Base-by-base conservation (phyloP, 1,140 invertebrate species). In the Dendroctonus valens region DNA sequence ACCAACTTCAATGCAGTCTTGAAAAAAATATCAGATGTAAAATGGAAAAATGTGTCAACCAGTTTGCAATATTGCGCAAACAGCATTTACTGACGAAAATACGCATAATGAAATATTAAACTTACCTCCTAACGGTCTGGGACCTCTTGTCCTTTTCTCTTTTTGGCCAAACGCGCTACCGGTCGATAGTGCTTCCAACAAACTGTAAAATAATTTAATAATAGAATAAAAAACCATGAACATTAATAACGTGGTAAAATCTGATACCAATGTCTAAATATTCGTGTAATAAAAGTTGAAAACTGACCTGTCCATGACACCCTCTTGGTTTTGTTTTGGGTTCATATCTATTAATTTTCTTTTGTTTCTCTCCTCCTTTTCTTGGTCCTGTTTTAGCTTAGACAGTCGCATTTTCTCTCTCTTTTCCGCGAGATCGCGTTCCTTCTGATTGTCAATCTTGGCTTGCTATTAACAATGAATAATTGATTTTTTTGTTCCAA, bases 261-360 rank as follows among this genome's bases (percentile, higher is more conserved):
- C 3, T 3, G 26, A 26, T 26, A 26, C 26, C 1, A 1, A 26
- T 26, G 1, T 26, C 1, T 3, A 26, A 26, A 26, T 26, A 2
- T 26, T 3, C 26, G 26, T 26, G 26, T 26, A 26, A 26, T 26
- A 26, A 52, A 52, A 61, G 3, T 0, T 15, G 6, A 60, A 50
- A 50, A 60, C 63, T 9, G 59, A 84, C 83, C 83, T 87, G 75
- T 98, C 96, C 95, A 98, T 97, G 0, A 98, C 94, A 61, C 96
- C 96, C 76, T 97, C 93, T 77, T 97, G 93, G 0, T 86, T 85
- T 72, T 92, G 88, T 70, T 89, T 89, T 6, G 88, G 87, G 73
- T 94, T 94, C 86, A 97, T 96, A 76, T 97, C 94, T 2, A 97
- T 89, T 7, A 97, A 81, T 14, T 92, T 90, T 72, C 89, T 89